These are phyloP conservation scores for Tupiocoris notatus DNA, from an alignment of 2,888 invertebrate genomes.

Conservation along the genomic window DNA sequence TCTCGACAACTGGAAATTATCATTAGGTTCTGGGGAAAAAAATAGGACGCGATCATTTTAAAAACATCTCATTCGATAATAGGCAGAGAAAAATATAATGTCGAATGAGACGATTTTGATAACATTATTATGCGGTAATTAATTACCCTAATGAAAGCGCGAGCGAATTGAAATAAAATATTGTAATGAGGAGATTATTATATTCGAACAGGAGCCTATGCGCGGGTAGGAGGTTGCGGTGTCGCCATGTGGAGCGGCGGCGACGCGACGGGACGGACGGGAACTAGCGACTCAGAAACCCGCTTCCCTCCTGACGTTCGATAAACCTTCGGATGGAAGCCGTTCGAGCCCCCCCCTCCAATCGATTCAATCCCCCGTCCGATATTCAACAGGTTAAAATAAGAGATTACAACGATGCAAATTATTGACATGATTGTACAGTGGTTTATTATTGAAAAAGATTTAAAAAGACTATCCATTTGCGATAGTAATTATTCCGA, in stretches of 20 bases:
- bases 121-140: conserved; percentile 27
- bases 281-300: no score
- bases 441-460: no score
- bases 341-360: no score
- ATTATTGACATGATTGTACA: no score
- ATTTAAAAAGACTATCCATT: no score
- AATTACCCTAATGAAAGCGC: conserved; percentile 36
- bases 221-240: conserved; percentile 23
- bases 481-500: no score
- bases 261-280: neutral
- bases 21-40: neutral
- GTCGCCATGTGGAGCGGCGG: neutral
- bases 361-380: no score
- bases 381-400: no score
- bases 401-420: no score
- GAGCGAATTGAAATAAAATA: conserved; percentile 38
- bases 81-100: neutral
- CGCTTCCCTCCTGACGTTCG: no score
- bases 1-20: neutral
- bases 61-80: neutral
- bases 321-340: no score
- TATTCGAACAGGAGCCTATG: conserved; percentile 36
- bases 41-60: neutral
- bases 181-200: conserved; percentile 42
- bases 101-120: neutral